A percentile compares a stretch with the other conserved stretches of the same genome.
These are phyloP conservation scores for Apus apus DNA, from an alignment of 2,113 vertebrate species.

Conservation along the genomic window DNA sequence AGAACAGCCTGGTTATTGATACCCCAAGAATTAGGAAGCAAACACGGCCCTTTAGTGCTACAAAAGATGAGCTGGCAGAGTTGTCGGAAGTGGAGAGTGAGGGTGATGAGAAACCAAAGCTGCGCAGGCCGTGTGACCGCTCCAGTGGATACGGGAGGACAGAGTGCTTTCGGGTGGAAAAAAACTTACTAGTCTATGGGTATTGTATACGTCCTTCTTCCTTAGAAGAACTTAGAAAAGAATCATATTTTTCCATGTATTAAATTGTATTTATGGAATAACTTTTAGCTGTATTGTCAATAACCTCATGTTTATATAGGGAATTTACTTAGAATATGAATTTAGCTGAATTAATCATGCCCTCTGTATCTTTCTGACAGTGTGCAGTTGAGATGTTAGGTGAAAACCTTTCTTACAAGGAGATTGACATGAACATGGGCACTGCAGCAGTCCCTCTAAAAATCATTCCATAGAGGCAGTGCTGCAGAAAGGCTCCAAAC, in stretches of 20 bases:
- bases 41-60: slow-evolving; percentile 94
- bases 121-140: slow-evolving; percentile 90
- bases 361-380: background rate
- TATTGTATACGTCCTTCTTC: slow-evolving; percentile 55
- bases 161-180: slow-evolving; percentile 97
- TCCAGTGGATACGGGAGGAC: slow-evolving; percentile 93
- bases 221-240: background rate
- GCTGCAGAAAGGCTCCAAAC: background rate
- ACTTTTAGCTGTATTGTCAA: background rate
- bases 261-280: background rate
- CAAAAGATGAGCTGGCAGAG: slow-evolving; percentile 95
- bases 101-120: slow-evolving; percentile 92
- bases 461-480: background rate
- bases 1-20: slow-evolving; percentile 99
- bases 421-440: background rate
- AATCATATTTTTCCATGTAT: fast-evolving
- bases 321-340: background rate
- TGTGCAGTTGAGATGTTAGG: background rate
- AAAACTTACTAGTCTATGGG: slow-evolving; percentile 98
- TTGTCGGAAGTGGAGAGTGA: slow-evolving; percentile 95
- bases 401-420: background rate
- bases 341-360: background rate
- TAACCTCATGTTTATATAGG: background rate
- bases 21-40: slow-evolving; percentile 97
- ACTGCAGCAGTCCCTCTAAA: background rate